Percentiles rank a stretch among this genome's conserved stretches.
Evolutionary conservation across 2,797 vertebrate species (phyloP).

Genomic region (Diglossa cyanea): DNA sequence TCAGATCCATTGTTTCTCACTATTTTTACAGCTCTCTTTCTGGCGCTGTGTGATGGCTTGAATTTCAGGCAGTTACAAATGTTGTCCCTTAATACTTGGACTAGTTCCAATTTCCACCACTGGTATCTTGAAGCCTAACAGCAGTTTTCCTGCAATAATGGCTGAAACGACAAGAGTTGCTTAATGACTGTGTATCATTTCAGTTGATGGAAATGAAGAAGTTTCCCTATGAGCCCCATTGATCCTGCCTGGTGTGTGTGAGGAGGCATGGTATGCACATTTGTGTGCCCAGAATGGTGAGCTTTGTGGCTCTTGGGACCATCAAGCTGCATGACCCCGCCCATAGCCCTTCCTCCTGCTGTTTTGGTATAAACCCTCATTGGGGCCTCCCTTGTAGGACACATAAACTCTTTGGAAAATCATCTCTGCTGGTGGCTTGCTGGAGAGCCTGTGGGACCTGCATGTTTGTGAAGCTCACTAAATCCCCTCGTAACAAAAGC

Average conservation of each 20-base stretch:
- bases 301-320: background rate
- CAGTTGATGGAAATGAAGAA: background rate
- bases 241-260: background rate
- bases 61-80: background rate
- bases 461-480: background rate
- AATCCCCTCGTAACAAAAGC: background rate
- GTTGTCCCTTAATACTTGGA: background rate
- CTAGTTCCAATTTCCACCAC: background rate
- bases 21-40: background rate
- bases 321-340: background rate
- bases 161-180: background rate
- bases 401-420: background rate
- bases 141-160: background rate
- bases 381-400: background rate
- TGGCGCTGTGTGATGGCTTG: background rate
- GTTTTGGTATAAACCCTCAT: accelerated
- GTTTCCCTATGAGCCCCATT: background rate
- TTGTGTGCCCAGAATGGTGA: background rate
- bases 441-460: background rate
- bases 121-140: background rate
- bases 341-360: background rate
- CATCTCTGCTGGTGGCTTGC: background rate
- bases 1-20: background rate
- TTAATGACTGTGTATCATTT: background rate
- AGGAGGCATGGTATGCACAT: background rate